phyloP scores from a whole-genome alignment of 2,797 vertebrate species.

The Telmatherina bonti region DNA sequence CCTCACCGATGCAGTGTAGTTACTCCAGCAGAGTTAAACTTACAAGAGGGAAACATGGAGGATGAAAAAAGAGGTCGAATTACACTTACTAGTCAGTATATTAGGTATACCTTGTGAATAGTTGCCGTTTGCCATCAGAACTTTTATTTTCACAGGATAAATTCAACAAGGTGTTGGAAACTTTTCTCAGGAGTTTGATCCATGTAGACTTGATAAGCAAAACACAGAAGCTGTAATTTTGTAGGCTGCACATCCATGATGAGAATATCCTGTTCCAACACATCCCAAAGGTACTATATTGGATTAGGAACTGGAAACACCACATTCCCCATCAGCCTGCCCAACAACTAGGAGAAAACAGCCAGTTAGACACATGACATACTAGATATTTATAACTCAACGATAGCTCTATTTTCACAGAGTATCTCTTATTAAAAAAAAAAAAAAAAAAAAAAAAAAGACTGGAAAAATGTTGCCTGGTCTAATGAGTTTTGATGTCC shows the following conservation, averaged over 20 bases:
- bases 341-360: conserved; percentile 3
- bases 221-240: background rate
- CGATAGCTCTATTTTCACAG: background rate
- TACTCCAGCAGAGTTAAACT: conserved; percentile 64
- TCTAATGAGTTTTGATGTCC: too few relatives aligned
- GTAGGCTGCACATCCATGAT: background rate
- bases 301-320: background rate
- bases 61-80: conserved; percentile 13
- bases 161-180: background rate
- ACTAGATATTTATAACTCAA: background rate
- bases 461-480: too few relatives aligned
- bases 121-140: too few relatives aligned
- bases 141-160: too few relatives aligned
- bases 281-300: background rate
- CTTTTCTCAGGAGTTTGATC: background rate
- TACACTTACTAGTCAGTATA: background rate
- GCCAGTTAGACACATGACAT: conserved; percentile 3
- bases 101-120: background rate
- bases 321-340: background rate
- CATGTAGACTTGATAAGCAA: background rate
- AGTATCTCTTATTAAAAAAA: too few relatives aligned
- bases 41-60: conserved; percentile 31
- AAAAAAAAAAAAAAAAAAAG: too few relatives aligned
- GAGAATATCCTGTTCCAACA: background rate
- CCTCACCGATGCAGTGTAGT: conserved; percentile 72